Evolutionary conservation across 2,797 vertebrate species (phyloP).

Genomic region (Poecilia gillii): DNA sequence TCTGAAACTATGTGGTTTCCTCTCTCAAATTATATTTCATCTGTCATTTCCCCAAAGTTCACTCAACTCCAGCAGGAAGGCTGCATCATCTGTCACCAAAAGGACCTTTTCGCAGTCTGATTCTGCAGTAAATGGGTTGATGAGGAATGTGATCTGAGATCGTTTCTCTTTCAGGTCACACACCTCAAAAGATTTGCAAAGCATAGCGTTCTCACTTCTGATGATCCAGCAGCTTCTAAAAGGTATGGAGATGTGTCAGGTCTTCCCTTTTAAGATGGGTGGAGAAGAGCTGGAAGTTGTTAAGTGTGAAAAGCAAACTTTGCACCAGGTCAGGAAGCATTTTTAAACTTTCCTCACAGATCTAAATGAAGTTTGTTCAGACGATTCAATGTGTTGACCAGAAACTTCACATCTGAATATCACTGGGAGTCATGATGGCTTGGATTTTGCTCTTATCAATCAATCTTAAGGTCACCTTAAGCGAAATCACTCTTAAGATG

Average conservation of each 20-base stretch:
- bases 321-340: not conserved
- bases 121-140: not conserved
- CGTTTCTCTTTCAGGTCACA: not conserved
- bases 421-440: not conserved
- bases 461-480: too few species aligned
- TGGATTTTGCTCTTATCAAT: too few species aligned
- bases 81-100: not conserved
- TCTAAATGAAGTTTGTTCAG: not conserved
- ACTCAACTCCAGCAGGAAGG: not conserved
- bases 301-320: not conserved
- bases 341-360: not conserved
- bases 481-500: too few species aligned
- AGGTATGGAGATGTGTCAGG: not conserved
- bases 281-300: not conserved
- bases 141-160: not conserved
- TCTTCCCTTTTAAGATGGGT: not conserved
- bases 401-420: not conserved
- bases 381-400: not conserved
- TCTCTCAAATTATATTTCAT: not conserved
- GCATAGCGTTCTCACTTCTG: not conserved
- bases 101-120: not conserved
- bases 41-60: not conserved
- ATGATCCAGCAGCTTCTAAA: not conserved
- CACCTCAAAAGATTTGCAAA: not conserved
- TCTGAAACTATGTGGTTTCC: not conserved